A percentile compares a stretch with the other conserved stretches of the same genome.
Evolutionary conservation across 1,140 invertebrate genomes (phyloP).

Genomic region (Bombus sibiricus): DNA sequence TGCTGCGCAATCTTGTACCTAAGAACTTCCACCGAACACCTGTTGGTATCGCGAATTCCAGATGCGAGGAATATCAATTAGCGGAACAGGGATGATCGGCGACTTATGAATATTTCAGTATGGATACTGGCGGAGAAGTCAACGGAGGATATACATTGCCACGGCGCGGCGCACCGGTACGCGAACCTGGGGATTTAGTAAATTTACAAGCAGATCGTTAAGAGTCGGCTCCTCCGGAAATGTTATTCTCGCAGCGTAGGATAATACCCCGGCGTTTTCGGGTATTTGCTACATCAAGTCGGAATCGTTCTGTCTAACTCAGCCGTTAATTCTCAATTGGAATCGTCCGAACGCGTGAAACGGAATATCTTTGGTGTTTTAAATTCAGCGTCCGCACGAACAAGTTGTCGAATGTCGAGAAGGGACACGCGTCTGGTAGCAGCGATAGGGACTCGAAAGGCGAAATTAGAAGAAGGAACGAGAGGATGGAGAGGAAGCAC

Average conservation of each 20-base stretch:
- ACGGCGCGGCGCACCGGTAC: too few relatives aligned
- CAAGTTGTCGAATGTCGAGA: neutral
- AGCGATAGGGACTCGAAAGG: neutral
- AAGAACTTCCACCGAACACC: slow-evolving; percentile 52
- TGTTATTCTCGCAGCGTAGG: neutral
- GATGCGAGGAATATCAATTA: slow-evolving; percentile 73
- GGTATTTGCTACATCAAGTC: neutral
- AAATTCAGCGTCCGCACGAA: neutral
- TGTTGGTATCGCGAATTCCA: slow-evolving; percentile 67
- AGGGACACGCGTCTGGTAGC: neutral
- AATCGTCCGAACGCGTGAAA: neutral
- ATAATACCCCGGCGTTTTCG: too few relatives aligned
- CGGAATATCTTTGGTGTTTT: neutral
- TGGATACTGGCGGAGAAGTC: neutral
- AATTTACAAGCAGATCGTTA: neutral
- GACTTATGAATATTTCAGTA: slow-evolving; percentile 72
- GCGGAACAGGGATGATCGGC: slow-evolving; percentile 65
- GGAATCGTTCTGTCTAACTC: neutral
- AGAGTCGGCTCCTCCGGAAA: too few relatives aligned
- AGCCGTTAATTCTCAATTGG: neutral
- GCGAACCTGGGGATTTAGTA: neutral
- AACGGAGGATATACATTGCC: too few relatives aligned
- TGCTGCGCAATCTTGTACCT: too few relatives aligned
- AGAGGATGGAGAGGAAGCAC: too few relatives aligned
- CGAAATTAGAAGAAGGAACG: neutral